These are phyloP conservation scores for Periphyllus acericola DNA, from an alignment of 2,888 invertebrate species.

Conservation along the genomic window DNA sequence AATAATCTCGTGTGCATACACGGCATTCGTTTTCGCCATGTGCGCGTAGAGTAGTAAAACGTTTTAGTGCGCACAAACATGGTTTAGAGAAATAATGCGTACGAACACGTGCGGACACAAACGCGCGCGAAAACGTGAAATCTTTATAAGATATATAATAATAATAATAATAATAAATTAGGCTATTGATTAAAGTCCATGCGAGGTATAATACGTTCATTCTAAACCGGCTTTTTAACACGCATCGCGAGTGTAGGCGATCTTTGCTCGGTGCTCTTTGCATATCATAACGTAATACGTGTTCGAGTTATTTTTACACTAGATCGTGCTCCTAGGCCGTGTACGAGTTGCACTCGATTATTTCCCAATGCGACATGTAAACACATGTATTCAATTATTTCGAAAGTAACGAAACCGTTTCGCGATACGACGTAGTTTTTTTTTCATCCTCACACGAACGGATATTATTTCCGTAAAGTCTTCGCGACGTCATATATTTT, in stretches of 20 bases:
- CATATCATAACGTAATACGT: constrained; percentile 14
- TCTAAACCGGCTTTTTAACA: constrained; percentile 37
- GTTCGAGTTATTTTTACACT: neutral
- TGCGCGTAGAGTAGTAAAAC: neutral
- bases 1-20: too few relatives aligned
- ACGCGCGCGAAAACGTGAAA: too few relatives aligned
- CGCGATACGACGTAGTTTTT: too few relatives aligned
- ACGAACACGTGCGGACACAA: neutral
- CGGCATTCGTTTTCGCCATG: too few relatives aligned
- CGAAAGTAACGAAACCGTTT: neutral
- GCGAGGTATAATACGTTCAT: neutral
- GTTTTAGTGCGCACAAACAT: neutral
- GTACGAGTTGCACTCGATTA: neutral
- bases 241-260: constrained; percentile 25
- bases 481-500: too few relatives aligned
- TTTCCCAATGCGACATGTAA: neutral
- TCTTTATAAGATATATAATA: neutral
- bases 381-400: neutral
- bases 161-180: too few relatives aligned
- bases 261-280: neutral
- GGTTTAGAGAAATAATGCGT: neutral
- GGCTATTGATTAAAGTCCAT: constrained; percentile 30
- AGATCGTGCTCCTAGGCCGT: neutral
- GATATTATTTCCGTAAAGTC: too few relatives aligned
- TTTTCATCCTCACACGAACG: too few relatives aligned